phyloP scores from a whole-genome alignment of 2,113 vertebrate genomes.

The Columba livia region DNA sequence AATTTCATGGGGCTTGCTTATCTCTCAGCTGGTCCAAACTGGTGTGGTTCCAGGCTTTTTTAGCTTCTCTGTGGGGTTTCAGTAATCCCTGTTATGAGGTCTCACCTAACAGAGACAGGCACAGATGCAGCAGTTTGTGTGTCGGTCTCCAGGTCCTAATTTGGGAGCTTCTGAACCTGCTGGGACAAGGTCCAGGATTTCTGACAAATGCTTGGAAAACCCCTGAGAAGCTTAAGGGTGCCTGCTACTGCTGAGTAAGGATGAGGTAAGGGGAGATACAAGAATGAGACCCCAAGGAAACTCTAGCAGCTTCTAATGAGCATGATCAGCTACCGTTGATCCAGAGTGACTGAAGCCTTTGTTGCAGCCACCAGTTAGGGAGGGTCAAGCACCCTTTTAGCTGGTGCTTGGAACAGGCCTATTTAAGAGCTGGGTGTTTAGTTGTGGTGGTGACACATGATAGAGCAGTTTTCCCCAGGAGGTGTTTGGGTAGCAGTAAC shows the following conservation, averaged over 20 bases:
- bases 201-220: not conserved
- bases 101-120: not conserved
- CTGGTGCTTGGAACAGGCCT: fast-evolving
- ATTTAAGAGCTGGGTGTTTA: not conserved
- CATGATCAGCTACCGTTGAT: not conserved
- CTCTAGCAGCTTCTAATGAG: not conserved
- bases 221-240: not conserved
- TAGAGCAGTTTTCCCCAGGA: fast-evolving
- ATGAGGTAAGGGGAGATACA: not conserved
- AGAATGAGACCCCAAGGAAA: not conserved
- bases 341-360: not conserved
- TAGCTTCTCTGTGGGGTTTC: not conserved
- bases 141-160: not conserved
- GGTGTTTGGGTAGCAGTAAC: not conserved
- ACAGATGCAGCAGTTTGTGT: not conserved
- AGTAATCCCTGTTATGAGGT: not conserved
- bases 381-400: not conserved
- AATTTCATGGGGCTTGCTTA: not conserved
- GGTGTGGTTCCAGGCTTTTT: not conserved
- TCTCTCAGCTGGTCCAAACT: not conserved
- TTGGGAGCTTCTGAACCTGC: not conserved
- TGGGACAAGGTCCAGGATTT: not conserved
- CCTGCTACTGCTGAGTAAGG: not conserved
- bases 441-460: fast-evolving
- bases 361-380: not conserved